Base-by-base conservation (phyloP, 2,888 invertebrate genomes). In the Hermaeophaga mercurialis region DNA sequence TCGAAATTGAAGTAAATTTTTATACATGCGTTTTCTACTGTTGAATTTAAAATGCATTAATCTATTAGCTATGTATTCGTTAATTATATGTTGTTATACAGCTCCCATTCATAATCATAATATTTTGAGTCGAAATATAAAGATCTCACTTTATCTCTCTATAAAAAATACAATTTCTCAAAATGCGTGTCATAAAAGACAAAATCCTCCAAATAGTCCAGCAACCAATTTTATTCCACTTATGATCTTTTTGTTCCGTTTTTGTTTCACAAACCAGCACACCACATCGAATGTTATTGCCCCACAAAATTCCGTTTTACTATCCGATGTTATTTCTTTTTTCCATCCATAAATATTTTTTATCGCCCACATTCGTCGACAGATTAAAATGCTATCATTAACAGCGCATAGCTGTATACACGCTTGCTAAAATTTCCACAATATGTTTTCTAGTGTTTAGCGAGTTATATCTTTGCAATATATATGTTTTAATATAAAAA, bases 331-430 rank as follows among this genome's bases (percentile, higher is more conserved):
- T 15, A 22, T 43, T 18, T 11, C 26, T 43, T 41, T 43, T 43
- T 43, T 43, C 14, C 24, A 12, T 12, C 38, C 48, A 58, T 64
- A 64, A 62, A 64, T 64, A 56, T 60, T 59, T 62, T 64, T 64
- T 64, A 64, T 60, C 47, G 56, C 39, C 53, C 59, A 56, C 56
- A 59, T 39, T 58, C 54, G 64, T 56, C 54, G 64, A 64, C 64
- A 64, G 64, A 64, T 62, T 62, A 62, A 64, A 64, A 62, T 44
- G 55, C 61, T 60, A 60, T 64, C 64, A 58, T 64, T 58, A 64
- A 62, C 62, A 59, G 55, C 31, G 53, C 50, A 56, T 45, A 45
- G 50, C 45, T 31, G 24, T 46, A 34, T 14, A 22, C 17, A 33
- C 38, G 19, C 33, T 12, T 26, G 39, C 41, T 33, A 33, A 49